phyloP scores from a whole-genome alignment of 2,797 vertebrate genomes.

The Melanotaenia boesemani region DNA sequence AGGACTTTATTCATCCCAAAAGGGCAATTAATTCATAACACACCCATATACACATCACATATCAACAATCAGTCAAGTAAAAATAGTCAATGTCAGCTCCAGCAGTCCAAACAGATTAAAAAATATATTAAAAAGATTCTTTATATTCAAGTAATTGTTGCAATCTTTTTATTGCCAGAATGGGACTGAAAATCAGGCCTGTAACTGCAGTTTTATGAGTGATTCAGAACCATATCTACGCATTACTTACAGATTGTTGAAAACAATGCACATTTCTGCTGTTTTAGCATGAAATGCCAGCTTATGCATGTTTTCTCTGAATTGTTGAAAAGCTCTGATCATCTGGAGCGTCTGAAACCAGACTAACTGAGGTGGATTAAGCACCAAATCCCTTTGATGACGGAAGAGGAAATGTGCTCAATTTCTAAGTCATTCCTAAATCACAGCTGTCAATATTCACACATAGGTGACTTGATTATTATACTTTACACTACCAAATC shows the following conservation, averaged over 20 bases:
- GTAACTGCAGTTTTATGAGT: neutral
- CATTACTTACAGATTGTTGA: neutral
- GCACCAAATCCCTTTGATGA: neutral
- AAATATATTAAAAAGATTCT: too few relatives aligned
- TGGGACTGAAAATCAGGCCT: neutral
- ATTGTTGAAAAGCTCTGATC: neutral
- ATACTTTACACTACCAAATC: neutral
- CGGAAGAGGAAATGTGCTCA: neutral
- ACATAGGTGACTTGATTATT: neutral
- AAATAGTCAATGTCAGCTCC: too few relatives aligned
- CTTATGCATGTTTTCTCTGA: neutral
- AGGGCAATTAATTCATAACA: too few relatives aligned
- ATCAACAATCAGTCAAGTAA: too few relatives aligned
- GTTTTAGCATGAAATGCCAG: neutral
- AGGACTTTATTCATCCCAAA: too few relatives aligned
- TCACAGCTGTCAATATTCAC: neutral
- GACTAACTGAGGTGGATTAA: neutral
- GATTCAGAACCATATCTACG: neutral
- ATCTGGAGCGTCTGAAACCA: neutral
- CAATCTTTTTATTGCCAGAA: neutral
- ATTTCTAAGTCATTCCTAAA: neutral
- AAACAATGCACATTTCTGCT: neutral
- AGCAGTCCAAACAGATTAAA: too few relatives aligned
- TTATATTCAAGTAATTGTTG: neutral
- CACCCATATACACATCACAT: too few relatives aligned